A percentile compares a stretch with the other conserved stretches of the same genome.
phyloP scores from a whole-genome alignment of 1,140 invertebrate species.

The Platyura marginata region DNA sequence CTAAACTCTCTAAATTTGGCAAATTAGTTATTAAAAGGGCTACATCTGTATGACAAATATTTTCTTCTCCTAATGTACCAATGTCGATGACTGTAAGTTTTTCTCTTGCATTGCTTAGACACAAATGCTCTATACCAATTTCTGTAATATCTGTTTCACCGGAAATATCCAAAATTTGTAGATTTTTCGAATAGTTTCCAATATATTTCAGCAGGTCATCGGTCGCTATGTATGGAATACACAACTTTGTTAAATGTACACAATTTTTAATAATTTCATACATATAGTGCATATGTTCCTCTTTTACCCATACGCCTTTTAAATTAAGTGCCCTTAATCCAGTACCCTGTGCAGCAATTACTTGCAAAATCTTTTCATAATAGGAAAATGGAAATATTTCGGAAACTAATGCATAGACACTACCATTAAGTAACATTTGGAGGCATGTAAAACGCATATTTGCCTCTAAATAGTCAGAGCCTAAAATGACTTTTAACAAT shows the following conservation, averaged over 20 bases:
- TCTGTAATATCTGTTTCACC: slow-evolving; percentile 42
- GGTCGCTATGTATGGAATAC: slow-evolving; percentile 46
- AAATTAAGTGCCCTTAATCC: slow-evolving; percentile 39
- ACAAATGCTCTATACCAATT: slow-evolving; percentile 33
- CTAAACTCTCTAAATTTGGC: slow-evolving; percentile 36
- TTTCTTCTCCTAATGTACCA: slow-evolving; percentile 41
- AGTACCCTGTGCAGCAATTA: slow-evolving; percentile 35
- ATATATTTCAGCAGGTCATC: slow-evolving; percentile 42
- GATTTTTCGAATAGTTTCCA: slow-evolving; percentile 29
- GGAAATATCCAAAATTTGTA: slow-evolving; percentile 39
- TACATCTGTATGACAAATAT: slow-evolving; percentile 38
- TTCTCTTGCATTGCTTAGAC: slow-evolving; percentile 26
- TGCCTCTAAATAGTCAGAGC: slow-evolving; percentile 39
- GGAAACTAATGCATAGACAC: slow-evolving; percentile 37
- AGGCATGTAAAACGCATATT: slow-evolving; percentile 39
- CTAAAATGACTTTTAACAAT: slow-evolving; percentile 37
- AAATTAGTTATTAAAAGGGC: slow-evolving; percentile 35
- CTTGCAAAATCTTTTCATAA: slow-evolving; percentile 40
- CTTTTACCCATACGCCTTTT: slow-evolving; percentile 48
- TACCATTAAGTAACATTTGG: slow-evolving; percentile 35
- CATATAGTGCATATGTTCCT: slow-evolving; percentile 39
- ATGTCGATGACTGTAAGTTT: slow-evolving; percentile 37
- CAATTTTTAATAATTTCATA: slow-evolving; percentile 34
- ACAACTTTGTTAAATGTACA: slow-evolving; percentile 31
- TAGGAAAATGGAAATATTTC: slow-evolving; percentile 44